These are phyloP conservation scores for Tinea pellionella DNA, from an alignment of 2,888 invertebrate species.

Conservation along the genomic window DNA sequence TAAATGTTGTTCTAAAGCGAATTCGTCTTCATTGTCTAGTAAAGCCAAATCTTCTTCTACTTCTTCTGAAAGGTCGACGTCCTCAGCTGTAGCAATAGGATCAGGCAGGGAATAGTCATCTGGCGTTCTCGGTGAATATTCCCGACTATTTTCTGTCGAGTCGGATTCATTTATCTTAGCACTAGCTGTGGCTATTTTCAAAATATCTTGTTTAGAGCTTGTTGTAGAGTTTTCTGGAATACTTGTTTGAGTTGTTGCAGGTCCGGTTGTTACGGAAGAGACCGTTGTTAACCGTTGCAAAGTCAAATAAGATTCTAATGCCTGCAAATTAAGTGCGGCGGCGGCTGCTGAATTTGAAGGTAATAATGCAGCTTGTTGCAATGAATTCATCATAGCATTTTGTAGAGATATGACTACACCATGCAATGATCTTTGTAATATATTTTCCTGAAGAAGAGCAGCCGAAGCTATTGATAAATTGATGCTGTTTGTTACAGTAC, in stretches of 20 bases:
- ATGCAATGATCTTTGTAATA: slow-evolving; percentile 79
- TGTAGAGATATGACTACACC: slow-evolving; percentile 85
- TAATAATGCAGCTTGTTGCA: slow-evolving; percentile 85
- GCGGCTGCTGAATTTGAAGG: slow-evolving; percentile 87
- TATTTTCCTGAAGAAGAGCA: slow-evolving; percentile 72
- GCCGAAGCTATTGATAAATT: slow-evolving; percentile 70
- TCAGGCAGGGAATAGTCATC: slow-evolving; percentile 62
- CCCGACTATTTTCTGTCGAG: slow-evolving; percentile 43
- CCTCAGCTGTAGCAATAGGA: slow-evolving; percentile 66
- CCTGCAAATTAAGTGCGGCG: slow-evolving; percentile 86
- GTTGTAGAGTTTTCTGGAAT: slow-evolving; percentile 44
- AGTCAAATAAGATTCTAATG: slow-evolving; percentile 86
- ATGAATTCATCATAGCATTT: slow-evolving; percentile 85
- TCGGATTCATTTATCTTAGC: slow-evolving; percentile 63
- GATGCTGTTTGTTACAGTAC: slow-evolving; percentile 45
- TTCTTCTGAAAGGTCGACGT: slow-evolving; percentile 76
- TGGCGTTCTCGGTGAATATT: slow-evolving; percentile 57
- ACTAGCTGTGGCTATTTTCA: slow-evolving; percentile 72
- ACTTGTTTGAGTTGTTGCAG: slow-evolving; percentile 36
- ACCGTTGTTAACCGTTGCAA: slow-evolving; percentile 81
- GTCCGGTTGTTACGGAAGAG: slow-evolving; percentile 60
- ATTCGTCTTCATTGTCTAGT: slow-evolving; percentile 79
- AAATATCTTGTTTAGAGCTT: slow-evolving; percentile 75
- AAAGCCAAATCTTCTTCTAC: slow-evolving; percentile 80
- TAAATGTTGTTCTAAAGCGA: slow-evolving; percentile 70